Base-by-base conservation (phyloP, 2,888 invertebrate species). In the Melanostoma scalare region DNA sequence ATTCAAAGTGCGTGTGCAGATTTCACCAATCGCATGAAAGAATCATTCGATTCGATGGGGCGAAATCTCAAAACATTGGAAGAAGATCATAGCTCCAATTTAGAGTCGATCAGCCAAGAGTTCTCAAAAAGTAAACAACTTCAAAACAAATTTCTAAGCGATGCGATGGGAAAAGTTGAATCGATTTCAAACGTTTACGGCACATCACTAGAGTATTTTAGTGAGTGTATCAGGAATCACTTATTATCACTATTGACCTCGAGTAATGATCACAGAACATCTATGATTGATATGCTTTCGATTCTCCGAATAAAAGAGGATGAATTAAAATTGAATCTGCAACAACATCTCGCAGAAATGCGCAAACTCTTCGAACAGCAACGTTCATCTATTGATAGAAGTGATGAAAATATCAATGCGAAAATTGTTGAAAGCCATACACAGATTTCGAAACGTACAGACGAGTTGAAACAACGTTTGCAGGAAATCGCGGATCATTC, bases 1-100 rank as follows among this genome's bases (percentile, higher is more conserved):
- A 91, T 90, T 38, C 87, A 89, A 60, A 88, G 85, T 31, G 89
- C 88, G 0, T 90, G 90, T 55, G 89, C 89, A 36, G 87, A 87
- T 48, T 91, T 91, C 52, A 86, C 89, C 0, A 88, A 87, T 30
- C 89, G 89, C 35, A 89, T 91, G 88, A 87, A 87, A 3, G 88
- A 88, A 5, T 88, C 89, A 44, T 87, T 91, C 30, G 87, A 89
- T 9, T 35, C 87, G 38, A 88, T 91, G 75, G 87, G 88, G 10
- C 86, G 87, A 6, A 89, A 88, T 38, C 71, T 91, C 2, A 80
- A 76, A 2, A 80, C 87, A 30, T 88, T 89, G 6, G 85, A 88
- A 68, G 87, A 86, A 8, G 88, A 89, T 20, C 90, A 90, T 36
- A 84, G 79, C 0, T 87, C 86, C 0, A 86, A 88, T 53, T 87